phyloP scores from a whole-genome alignment of 2,113 vertebrate genomes.

The Corvus moneduloides region DNA sequence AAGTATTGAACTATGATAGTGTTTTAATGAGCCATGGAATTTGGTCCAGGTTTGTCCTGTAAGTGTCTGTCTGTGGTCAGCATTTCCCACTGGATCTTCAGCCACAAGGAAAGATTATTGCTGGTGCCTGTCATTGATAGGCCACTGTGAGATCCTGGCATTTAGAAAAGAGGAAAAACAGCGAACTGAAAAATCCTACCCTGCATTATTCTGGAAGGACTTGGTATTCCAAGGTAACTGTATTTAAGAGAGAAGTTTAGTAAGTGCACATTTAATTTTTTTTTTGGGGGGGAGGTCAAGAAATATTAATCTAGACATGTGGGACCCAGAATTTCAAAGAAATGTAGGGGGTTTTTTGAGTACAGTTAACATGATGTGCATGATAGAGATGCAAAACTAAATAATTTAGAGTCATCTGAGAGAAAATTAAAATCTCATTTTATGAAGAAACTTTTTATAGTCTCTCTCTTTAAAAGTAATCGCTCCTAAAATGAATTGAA shows the following conservation, averaged over 20 bases:
- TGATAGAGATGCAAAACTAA: neutral
- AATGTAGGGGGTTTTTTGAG: fast-evolving
- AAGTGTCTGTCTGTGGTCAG: neutral
- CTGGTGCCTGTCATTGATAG: neutral
- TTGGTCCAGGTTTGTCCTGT: neutral
- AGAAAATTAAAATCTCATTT: neutral
- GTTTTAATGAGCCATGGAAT: neutral
- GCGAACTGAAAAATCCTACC: neutral
- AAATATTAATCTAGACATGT: neutral
- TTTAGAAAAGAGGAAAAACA: neutral
- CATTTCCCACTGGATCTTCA: neutral
- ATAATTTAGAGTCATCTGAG: neutral
- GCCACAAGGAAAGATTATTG: neutral
- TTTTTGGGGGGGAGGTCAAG: neutral
- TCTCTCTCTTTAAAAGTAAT: neutral
- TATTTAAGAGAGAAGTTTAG: neutral
- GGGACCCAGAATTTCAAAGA: neutral
- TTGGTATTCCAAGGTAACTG: neutral
- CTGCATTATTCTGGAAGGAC: neutral
- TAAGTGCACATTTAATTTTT: neutral
- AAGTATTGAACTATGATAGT: neutral
- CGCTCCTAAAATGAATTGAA: neutral
- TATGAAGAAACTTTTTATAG: neutral
- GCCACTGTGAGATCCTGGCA: neutral
- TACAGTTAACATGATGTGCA: neutral